A percentile compares a stretch with the other conserved stretches of the same genome.
These are phyloP conservation scores for Rhea pennata DNA, from an alignment of 2,113 vertebrate species.

Conservation along the genomic window DNA sequence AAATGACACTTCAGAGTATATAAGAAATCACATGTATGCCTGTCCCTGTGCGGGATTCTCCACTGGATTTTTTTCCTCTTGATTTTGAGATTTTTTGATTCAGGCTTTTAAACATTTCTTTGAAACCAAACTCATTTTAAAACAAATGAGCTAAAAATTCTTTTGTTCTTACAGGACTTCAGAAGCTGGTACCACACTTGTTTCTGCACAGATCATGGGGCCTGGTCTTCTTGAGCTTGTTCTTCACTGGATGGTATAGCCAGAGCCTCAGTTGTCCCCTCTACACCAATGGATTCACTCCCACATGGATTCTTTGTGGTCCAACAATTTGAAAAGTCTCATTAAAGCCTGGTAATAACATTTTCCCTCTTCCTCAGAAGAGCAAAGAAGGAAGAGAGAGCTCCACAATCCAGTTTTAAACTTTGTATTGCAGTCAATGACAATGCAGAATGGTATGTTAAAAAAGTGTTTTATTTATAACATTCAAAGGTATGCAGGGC, in stretches of 20 bases:
- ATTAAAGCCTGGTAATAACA: accelerated
- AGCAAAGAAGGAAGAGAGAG: background rate
- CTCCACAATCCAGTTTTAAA: background rate
- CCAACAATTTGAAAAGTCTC: background rate
- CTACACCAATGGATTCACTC: background rate
- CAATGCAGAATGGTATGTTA: background rate
- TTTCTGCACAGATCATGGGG: background rate
- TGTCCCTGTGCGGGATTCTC: background rate
- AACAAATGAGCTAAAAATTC: background rate
- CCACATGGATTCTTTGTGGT: background rate
- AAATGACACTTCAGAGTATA: background rate
- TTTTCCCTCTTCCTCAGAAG: background rate
- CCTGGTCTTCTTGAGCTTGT: background rate
- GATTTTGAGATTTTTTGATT: background rate
- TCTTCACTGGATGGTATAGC: background rate
- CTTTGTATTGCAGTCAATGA: background rate
- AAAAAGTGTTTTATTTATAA: background rate
- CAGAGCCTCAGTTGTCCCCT: background rate
- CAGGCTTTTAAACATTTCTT: background rate
- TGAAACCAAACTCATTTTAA: background rate
- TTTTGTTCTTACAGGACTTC: accelerated
- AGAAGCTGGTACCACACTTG: background rate
- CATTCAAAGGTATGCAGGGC: background rate
- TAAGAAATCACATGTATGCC: background rate
- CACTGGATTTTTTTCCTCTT: background rate